Base-by-base conservation (phyloP, 2,888 invertebrate species). In the Cremastinae sp. region DNA sequence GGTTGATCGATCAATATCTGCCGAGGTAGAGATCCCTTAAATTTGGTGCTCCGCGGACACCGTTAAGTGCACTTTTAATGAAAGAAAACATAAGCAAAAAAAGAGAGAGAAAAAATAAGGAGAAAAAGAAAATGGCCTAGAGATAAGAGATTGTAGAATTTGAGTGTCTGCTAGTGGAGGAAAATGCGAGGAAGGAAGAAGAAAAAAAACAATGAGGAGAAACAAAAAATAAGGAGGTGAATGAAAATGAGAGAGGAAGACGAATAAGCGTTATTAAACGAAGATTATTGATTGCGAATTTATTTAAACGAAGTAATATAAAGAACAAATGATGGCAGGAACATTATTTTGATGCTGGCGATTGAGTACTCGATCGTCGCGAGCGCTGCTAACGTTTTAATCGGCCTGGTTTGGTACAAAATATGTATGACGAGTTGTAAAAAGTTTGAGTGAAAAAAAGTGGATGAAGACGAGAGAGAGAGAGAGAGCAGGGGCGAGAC, bases 381-480 rank as follows among this genome's bases (percentile, higher is more conserved):
- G 80, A 82, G 84, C 82, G 86, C 81, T 12, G 64, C 51, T 64
- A 51, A 82, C 84, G 81, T 83, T 84, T 86, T 85, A 88, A 88
- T 88, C 88, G 88, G 88, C 88, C 88, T 88, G 88, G 88, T 88
- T 88, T 88, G 88, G 88, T 88, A 88, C 88, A 88, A 88, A 88
- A 87, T 86, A 85, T 84, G 84, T 86, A 87, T 84, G 86, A 84
- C 83, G 86, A 87, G 85, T 87, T 87, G 88, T 88, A 88, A 87
- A 88, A 86, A 86, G 87, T 88, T 84, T 2, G 82, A 22, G 82
- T 82, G 80, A 83, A 84, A 81, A 82, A 59, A 18, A 45, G 16
- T 45, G 20, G 7, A 12, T 18, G 10, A 61, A 7, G 18, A 18
- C 35, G 18, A 45, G 28, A 28, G 28, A 2, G 68, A 28, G 39